Conservation (phyloP, 1,140 invertebrate species). For the Octopus bimaculoides region DNA sequence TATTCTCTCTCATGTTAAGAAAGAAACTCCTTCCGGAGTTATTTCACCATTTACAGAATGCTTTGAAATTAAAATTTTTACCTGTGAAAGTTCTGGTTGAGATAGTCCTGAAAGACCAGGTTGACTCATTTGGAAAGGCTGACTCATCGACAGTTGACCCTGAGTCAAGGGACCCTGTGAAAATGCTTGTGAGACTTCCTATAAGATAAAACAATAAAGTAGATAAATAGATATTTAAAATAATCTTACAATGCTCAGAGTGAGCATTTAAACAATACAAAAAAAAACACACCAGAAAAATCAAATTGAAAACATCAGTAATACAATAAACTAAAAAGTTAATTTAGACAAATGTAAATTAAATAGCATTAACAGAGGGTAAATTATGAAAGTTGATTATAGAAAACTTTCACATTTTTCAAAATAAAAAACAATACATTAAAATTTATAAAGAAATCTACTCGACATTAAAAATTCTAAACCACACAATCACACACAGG, state of each 20-base stretch:
- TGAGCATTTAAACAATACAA: too few relatives aligned
- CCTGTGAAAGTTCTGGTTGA: constrained; percentile 61
- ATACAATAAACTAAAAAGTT: not conserved
- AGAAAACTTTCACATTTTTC: too few relatives aligned
- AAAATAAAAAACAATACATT: too few relatives aligned
- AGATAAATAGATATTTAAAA: not conserved
- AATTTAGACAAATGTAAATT: not conserved
- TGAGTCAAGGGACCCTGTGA: constrained; percentile 62
- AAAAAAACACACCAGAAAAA: not conserved
- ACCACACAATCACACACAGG: too few relatives aligned
- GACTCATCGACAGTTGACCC: constrained; percentile 57
- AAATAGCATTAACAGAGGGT: not conserved
- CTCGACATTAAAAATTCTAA: too few relatives aligned
- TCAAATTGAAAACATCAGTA: not conserved
- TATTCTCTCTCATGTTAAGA: too few relatives aligned
- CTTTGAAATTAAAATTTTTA: constrained; percentile 21
- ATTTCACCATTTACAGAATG: too few relatives aligned
- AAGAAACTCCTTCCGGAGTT: too few relatives aligned
- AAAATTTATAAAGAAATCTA: too few relatives aligned
- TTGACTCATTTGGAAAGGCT: constrained; percentile 59
- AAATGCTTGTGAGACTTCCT: constrained; percentile 54
- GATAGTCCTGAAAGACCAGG: constrained; percentile 59
- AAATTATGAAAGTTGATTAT: too few relatives aligned
- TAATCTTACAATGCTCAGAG: not conserved
- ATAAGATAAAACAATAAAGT: constrained; percentile 10